A percentile compares a stretch with the other conserved stretches of the same genome.
Evolutionary conservation across 2,888 invertebrate genomes (phyloP).

Genomic region (Bembecia ichneumoniformis): DNA sequence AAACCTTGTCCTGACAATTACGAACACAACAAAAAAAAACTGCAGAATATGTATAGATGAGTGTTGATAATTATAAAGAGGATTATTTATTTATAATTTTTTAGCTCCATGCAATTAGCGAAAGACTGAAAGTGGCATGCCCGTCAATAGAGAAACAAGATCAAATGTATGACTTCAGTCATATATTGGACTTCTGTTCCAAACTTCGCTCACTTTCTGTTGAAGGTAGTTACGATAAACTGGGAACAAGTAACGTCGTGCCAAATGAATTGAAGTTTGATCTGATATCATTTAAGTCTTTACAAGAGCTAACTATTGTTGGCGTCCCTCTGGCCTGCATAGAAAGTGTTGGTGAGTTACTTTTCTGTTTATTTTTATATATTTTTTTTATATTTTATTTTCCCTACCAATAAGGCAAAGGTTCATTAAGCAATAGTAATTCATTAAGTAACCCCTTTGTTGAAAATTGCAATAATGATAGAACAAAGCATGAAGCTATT

Average conservation of each 20-base stretch:
- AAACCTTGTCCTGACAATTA: too few relatives aligned
- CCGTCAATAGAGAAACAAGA: conserved; percentile 84
- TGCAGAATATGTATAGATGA: too few relatives aligned
- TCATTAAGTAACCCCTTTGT: too few relatives aligned
- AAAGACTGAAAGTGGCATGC: conserved; percentile 88
- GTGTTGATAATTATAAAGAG: too few relatives aligned
- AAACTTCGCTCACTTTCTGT: conserved; percentile 80
- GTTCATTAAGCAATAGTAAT: too few relatives aligned
- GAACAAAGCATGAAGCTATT: too few relatives aligned
- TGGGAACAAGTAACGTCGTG: conserved; percentile 87
- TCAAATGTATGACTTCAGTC: conserved; percentile 89
- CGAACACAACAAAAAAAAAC: too few relatives aligned
- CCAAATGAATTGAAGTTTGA: conserved; percentile 86
- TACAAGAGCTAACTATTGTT: conserved; percentile 79
- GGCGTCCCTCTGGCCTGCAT: conserved; percentile 80
- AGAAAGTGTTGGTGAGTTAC: conserved; percentile 67
- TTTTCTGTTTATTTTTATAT: not conserved
- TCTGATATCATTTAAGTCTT: conserved; percentile 84
- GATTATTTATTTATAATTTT: conserved; percentile 24
- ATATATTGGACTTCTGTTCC: conserved; percentile 89
- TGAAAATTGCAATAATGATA: too few relatives aligned
- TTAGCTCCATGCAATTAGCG: conserved; percentile 91
- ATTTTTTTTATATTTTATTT: too few relatives aligned
- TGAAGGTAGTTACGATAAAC: conserved; percentile 75
- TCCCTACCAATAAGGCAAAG: too few relatives aligned